Percentiles rank a stretch among this genome's conserved stretches.
Evolutionary conservation across 2,888 invertebrate genomes (phyloP).

Genomic region (Agapetus fuscipes): DNA sequence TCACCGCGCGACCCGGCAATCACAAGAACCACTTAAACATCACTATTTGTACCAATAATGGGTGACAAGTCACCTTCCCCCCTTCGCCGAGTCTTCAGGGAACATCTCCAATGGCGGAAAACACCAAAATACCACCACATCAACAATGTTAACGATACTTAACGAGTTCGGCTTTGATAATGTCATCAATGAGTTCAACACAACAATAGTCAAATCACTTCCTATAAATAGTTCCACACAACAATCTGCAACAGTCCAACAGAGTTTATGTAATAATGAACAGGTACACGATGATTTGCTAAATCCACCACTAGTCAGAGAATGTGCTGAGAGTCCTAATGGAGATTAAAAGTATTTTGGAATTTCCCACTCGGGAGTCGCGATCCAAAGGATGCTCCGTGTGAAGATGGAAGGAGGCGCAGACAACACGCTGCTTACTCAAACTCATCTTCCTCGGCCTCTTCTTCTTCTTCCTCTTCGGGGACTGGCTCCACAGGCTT

Average conservation of each 20-base stretch:
- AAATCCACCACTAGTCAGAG: too few relatives aligned
- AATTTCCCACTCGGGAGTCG: slow-evolving; percentile 12
- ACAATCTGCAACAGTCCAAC: slow-evolving; percentile 5
- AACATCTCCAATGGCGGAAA: too few relatives aligned
- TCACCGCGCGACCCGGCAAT: slow-evolving; percentile 1
- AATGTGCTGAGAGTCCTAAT: too few relatives aligned
- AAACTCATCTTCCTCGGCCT: slow-evolving; percentile 54
- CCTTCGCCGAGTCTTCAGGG: too few relatives aligned
- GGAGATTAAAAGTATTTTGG: too few relatives aligned
- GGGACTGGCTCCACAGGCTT: slow-evolving; percentile 42
- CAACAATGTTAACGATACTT: not conserved
- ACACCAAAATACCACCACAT: not conserved
- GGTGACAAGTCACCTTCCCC: too few relatives aligned
- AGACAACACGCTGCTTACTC: slow-evolving; percentile 35
- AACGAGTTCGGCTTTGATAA: not conserved
- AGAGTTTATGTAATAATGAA: slow-evolving; percentile 12
- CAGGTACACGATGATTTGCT: slow-evolving; percentile 18
- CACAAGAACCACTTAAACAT: not conserved
- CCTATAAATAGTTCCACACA: slow-evolving; percentile 3
- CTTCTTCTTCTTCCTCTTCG: slow-evolving; percentile 49
- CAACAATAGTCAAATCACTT: slow-evolving; percentile 5
- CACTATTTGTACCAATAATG: slow-evolving; percentile 5
- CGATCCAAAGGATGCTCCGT: slow-evolving; percentile 7
- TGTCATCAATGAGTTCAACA: slow-evolving; percentile 1
- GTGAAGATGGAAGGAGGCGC: not conserved